Conservation (phyloP, 2,797 vertebrate species). For the Chromis chromis region DNA sequence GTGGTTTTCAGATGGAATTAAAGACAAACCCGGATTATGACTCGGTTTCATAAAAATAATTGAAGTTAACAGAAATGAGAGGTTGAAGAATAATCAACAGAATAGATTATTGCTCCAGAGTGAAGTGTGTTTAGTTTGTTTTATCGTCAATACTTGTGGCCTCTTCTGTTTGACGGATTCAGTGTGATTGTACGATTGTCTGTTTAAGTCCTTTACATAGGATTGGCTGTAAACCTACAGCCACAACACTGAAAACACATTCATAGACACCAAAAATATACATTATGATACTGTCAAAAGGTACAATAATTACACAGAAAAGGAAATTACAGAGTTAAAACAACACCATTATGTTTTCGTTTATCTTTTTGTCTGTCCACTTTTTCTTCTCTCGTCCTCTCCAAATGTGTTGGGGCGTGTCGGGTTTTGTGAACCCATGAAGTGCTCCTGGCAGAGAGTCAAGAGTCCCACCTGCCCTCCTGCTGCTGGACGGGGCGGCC, state of each 20-base stretch:
- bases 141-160: conserved; percentile 75
- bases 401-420: conserved; percentile 70
- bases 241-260: conserved; percentile 97
- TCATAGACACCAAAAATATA: conserved; percentile 98
- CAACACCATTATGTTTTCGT: conserved; percentile 83
- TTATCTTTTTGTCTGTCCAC: conserved; percentile 72
- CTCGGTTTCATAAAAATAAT: conserved; percentile 43
- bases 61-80: conserved; percentile 55
- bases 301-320: conserved; percentile 98
- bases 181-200: conserved; percentile 92
- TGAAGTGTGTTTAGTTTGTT: conserved; percentile 70
- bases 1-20: conserved; percentile 47
- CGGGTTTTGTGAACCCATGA: conserved; percentile 68
- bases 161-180: conserved; percentile 74
- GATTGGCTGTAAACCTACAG: conserved; percentile 91
- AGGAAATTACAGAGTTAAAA: conserved; percentile 87
- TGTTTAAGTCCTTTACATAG: conserved; percentile 87
- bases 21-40: conserved; percentile 42
- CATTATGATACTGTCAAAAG: conserved; percentile 97
- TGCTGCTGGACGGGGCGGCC: conserved; percentile 75
- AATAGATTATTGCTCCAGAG: conserved; percentile 84
- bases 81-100: conserved; percentile 70
- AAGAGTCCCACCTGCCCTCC: conserved; percentile 89
- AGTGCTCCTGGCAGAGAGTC: conserved; percentile 92
- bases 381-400: conserved; percentile 80